A percentile compares a stretch with the other conserved stretches of the same genome.
Conservation (phyloP, 2,113 vertebrate species). For the Sciurus niger region DNA sequence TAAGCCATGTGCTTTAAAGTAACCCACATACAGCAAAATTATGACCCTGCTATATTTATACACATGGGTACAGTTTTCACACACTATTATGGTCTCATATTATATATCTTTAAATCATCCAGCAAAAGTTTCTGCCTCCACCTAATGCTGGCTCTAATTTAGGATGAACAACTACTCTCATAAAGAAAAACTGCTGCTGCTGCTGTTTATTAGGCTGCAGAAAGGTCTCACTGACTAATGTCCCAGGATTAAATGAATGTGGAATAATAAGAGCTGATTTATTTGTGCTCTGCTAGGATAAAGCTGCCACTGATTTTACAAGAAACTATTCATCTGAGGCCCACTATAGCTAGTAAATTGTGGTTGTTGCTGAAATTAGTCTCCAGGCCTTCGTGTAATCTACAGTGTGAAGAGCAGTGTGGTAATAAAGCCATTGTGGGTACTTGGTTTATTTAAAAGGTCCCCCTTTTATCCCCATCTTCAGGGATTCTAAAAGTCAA, state of each 20-base stretch:
- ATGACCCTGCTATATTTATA: conserved; percentile 89
- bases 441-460: conserved; percentile 88
- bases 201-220: conserved; percentile 93
- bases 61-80: conserved; percentile 89
- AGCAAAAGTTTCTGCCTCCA: conserved; percentile 89
- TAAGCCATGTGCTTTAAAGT: conserved; percentile 84
- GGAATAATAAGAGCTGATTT: conserved; percentile 94
- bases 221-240: conserved; percentile 94
- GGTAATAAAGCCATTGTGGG: conserved; percentile 89
- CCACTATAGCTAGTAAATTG: conserved; percentile 91
- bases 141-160: conserved; percentile 92
- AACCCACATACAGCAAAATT: conserved; percentile 87
- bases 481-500: conserved; percentile 84
- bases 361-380: conserved; percentile 91
- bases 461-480: conserved; percentile 82
- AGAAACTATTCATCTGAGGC: conserved; percentile 94
- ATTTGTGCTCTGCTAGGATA: conserved; percentile 91
- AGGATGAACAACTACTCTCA: conserved; percentile 93
- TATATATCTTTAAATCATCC: conserved; percentile 92
- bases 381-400: conserved; percentile 88
- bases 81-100: conserved; percentile 88
- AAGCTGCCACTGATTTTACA: conserved; percentile 93
- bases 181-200: conserved; percentile 94
- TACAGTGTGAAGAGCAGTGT: conserved; percentile 85
- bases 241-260: conserved; percentile 93